Percentiles rank a stretch among this genome's conserved stretches.
Evolutionary conservation across 2,797 vertebrate genomes (phyloP).

Genomic region (Pangasius macronema): DNA sequence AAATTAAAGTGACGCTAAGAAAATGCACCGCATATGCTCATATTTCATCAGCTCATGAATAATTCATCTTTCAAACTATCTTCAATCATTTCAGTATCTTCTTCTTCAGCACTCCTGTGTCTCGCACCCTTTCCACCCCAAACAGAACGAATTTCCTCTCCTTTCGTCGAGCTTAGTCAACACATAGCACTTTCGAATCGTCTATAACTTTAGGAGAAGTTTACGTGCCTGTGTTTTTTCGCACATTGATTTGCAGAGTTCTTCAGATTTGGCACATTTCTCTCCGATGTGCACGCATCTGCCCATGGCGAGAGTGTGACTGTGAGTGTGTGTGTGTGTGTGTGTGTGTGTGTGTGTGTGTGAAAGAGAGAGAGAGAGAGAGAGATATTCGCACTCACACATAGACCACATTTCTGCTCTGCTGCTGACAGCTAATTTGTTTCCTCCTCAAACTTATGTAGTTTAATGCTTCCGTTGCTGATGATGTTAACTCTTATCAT

Average conservation of each 20-base stretch:
- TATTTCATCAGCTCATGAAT: constrained; percentile 71
- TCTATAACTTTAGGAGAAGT: constrained; percentile 32
- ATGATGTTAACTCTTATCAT: constrained; percentile 8
- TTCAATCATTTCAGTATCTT: constrained; percentile 61
- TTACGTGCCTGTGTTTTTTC: constrained; percentile 25
- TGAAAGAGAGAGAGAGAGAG: neutral
- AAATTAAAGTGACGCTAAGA: constrained; percentile 65
- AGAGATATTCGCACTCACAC: neutral
- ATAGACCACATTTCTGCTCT: neutral
- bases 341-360: neutral
- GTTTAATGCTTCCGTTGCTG: neutral
- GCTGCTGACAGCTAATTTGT: constrained; percentile 33
- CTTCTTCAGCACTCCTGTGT: constrained; percentile 59
- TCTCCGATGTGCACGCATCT: constrained; percentile 33
- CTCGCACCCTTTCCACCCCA: constrained; percentile 33
- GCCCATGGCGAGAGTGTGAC: constrained; percentile 16
- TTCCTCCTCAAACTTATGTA: neutral
- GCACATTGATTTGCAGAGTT: constrained; percentile 34
- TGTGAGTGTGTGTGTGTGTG: neutral
- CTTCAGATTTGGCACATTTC: constrained; percentile 33
- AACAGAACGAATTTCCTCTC: constrained; percentile 57
- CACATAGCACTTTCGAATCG: constrained; percentile 36
- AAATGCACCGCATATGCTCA: constrained; percentile 63
- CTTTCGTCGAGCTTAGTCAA: constrained; percentile 56
- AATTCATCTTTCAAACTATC: constrained; percentile 68